These are phyloP conservation scores for Tenthredo notha DNA, from an alignment of 2,888 invertebrate genomes.

Conservation along the genomic window DNA sequence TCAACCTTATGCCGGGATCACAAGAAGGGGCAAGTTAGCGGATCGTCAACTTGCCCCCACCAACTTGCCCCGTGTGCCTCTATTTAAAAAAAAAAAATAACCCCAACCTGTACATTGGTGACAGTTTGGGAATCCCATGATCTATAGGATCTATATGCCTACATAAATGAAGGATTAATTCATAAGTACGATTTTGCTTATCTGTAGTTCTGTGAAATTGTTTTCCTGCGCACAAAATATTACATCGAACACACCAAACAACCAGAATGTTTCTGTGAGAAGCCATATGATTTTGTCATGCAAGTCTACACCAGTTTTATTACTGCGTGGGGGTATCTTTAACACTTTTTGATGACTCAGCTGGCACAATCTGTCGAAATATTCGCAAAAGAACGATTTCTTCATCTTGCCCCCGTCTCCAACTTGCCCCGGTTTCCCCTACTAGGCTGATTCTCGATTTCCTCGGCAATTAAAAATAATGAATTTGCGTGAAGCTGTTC, in stretches of 20 bases:
- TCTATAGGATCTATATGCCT: slow-evolving; percentile 21
- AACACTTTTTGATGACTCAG: neutral
- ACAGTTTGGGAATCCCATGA: neutral
- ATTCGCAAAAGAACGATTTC: neutral
- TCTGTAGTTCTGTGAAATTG: neutral
- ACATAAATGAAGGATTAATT: slow-evolving; percentile 25
- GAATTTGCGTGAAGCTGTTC: too few species aligned
- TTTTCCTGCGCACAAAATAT: neutral
- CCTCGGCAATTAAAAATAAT: too few species aligned
- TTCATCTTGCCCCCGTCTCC: slow-evolving; percentile 20
- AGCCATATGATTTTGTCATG: slow-evolving; percentile 11
- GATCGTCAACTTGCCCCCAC: slow-evolving; percentile 31
- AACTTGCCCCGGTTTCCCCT: slow-evolving; percentile 24
- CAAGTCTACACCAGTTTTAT: slow-evolving; percentile 29
- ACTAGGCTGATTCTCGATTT: too few species aligned
- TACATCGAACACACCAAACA: neutral
- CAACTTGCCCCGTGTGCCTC: slow-evolving; percentile 14
- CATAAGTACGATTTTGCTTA: slow-evolving; percentile 7
- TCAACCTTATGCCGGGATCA: neutral
- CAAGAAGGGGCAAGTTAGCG: slow-evolving; percentile 20
- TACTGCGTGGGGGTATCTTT: slow-evolving; percentile 2
- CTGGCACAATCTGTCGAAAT: neutral
- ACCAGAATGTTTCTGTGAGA: slow-evolving; percentile 4
- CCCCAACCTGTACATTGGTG: neutral
- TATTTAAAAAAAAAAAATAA: slow-evolving; percentile 28